Percentiles rank a stretch among this genome's conserved stretches.
Evolutionary conservation across 2,797 vertebrate species (phyloP).

Genomic region (Fratercula arctica): DNA sequence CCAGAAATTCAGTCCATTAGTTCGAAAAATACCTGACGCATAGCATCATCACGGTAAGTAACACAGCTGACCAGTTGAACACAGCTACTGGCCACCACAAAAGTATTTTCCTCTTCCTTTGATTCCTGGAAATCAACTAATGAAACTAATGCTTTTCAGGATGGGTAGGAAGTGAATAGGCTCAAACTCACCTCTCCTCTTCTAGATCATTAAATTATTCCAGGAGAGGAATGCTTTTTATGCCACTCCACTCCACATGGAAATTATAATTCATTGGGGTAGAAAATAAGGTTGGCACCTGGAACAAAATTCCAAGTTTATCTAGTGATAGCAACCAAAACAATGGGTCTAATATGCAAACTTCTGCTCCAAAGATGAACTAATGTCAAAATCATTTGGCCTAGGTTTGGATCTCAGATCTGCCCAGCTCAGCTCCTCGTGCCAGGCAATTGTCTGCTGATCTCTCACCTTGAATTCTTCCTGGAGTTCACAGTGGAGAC

Average conservation of each 20-base stretch:
- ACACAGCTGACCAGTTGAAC: background rate
- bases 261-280: background rate
- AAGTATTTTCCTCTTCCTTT: background rate
- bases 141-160: background rate
- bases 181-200: background rate
- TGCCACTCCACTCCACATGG: background rate
- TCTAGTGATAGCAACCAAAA: background rate
- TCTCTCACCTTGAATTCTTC: background rate
- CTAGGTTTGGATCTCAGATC: background rate
- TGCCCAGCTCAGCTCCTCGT: rapidly evolving
- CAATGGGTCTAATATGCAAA: background rate
- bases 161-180: background rate
- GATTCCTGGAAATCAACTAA: background rate
- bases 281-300: background rate
- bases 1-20: background rate
- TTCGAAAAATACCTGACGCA: background rate
- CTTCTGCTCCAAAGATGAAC: background rate
- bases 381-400: background rate
- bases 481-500: background rate
- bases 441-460: background rate
- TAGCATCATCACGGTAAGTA: background rate
- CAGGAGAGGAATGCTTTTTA: background rate
- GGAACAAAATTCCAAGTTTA: background rate
- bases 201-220: background rate
- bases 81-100: background rate